Percentiles rank a stretch among this genome's conserved stretches.
These are phyloP conservation scores for Agrilus biguttatus DNA, from an alignment of 2,888 invertebrate species.

Conservation along the genomic window DNA sequence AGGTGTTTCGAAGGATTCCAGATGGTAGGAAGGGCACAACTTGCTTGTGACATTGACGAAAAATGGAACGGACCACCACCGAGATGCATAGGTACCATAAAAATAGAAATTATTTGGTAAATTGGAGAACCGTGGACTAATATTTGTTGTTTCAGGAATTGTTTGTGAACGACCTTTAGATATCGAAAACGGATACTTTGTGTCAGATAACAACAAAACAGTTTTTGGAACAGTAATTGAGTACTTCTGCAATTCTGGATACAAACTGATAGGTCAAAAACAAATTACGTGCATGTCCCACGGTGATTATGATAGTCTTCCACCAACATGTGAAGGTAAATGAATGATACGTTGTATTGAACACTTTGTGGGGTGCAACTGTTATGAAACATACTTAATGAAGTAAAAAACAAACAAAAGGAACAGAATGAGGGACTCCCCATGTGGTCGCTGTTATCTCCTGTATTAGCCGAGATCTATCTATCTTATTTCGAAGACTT, in stretches of 20 bases:
- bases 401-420: no score
- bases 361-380: no score
- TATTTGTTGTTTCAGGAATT: conserved; percentile 37
- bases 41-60: conserved; percentile 84
- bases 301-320: conserved; percentile 64
- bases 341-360: not conserved
- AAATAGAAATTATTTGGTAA: conserved; percentile 9
- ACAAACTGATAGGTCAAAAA: conserved; percentile 50
- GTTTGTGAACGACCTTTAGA: conserved; percentile 56
- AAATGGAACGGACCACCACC: conserved; percentile 91
- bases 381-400: no score
- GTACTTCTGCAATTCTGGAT: conserved; percentile 60
- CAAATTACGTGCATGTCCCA: conserved; percentile 55
- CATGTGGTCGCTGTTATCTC: no score
- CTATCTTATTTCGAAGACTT: no score
- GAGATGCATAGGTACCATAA: conserved; percentile 56
- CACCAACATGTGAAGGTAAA: conserved; percentile 55
- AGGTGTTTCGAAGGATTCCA: conserved; percentile 70
- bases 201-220: conserved; percentile 42
- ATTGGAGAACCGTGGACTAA: not conserved
- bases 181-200: conserved; percentile 46
- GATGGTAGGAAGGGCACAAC: conserved; percentile 67
- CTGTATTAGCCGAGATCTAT: no score
- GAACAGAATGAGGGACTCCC: no score
- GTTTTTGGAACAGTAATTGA: conserved; percentile 59